These are phyloP conservation scores for Corythoichthys haematopterus DNA, from an alignment of 2,113 vertebrate genomes.

Conservation along the genomic window DNA sequence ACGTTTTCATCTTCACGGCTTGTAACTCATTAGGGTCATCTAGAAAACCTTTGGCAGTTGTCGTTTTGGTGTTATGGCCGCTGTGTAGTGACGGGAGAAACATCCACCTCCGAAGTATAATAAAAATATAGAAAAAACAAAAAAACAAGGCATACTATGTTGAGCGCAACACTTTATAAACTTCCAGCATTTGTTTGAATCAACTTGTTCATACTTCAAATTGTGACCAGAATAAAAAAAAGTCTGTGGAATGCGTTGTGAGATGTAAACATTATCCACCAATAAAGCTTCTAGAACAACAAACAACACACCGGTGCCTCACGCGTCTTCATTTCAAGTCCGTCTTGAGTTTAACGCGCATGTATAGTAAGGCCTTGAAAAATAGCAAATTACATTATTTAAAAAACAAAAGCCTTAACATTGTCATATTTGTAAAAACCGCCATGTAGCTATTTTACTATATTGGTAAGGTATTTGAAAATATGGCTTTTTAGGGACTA, in stretches of 20 bases:
- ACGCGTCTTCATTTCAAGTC: neutral
- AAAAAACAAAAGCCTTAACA: too few relatives aligned
- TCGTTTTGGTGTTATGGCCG: constrained; percentile 73
- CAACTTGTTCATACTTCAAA: constrained; percentile 73
- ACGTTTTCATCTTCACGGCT: constrained; percentile 62
- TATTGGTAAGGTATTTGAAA: too few relatives aligned
- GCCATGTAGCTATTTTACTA: too few relatives aligned
- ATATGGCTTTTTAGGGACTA: too few relatives aligned
- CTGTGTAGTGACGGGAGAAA: constrained; percentile 67
- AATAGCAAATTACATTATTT: too few relatives aligned
- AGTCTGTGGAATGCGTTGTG: constrained; percentile 98
- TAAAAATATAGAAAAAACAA: constrained; percentile 23
- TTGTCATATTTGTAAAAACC: too few relatives aligned
- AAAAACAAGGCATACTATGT: constrained; percentile 63
- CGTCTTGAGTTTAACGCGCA: too few relatives aligned
- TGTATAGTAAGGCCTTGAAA: too few relatives aligned
- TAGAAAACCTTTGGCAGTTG: constrained; percentile 68
- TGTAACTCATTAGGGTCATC: constrained; percentile 79
- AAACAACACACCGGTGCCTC: neutral
- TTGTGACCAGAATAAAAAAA: constrained; percentile 74
- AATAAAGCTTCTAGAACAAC: constrained; percentile 97
- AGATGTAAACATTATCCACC: constrained; percentile 84
- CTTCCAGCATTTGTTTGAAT: constrained; percentile 77
- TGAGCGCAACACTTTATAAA: constrained; percentile 78
- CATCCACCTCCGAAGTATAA: constrained; percentile 48